Conservation (phyloP, 2,888 invertebrate genomes). For the Aleiodes testaceus region DNA sequence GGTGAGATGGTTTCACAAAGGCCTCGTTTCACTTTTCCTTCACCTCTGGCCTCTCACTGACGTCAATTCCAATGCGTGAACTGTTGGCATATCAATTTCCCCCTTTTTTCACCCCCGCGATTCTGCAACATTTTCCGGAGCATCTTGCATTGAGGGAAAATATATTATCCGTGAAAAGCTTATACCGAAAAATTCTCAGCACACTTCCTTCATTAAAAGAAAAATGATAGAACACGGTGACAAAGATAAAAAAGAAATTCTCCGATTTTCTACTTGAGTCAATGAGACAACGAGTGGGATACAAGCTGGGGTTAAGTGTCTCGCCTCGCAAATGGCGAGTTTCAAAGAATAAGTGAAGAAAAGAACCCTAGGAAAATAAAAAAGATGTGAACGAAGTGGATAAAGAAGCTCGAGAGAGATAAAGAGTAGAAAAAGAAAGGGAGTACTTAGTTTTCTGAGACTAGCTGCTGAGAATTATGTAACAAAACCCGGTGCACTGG, state of each 20-base stretch:
- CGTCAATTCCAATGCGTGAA: neutral
- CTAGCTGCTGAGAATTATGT: slow-evolving; percentile 54
- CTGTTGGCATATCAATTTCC: no score
- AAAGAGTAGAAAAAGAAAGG: slow-evolving; percentile 20
- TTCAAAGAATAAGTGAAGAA: slow-evolving; percentile 31
- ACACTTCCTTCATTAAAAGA: neutral
- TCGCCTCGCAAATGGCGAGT: slow-evolving; percentile 34
- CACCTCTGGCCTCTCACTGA: neutral
- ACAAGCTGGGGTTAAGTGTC: slow-evolving; percentile 39
- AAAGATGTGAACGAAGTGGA: neutral
- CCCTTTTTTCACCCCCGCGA: no score
- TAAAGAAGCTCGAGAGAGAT: slow-evolving; percentile 21
- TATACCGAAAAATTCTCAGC: no score
- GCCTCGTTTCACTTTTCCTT: slow-evolving; percentile 42
- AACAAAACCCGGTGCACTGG: slow-evolving; percentile 52
- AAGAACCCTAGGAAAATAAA: slow-evolving; percentile 14
- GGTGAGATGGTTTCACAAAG: slow-evolving; percentile 64
- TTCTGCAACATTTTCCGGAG: no score
- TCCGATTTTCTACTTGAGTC: no score
- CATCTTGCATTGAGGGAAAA: no score
- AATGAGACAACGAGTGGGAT: slow-evolving; percentile 36
- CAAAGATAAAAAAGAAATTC: slow-evolving; percentile 54
- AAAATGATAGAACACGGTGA: no score
- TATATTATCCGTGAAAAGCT: no score
- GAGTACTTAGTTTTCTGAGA: slow-evolving; percentile 17